Evolutionary conservation across 2,888 invertebrate species (phyloP).

Genomic region (Cataglyphis cursor): DNA sequence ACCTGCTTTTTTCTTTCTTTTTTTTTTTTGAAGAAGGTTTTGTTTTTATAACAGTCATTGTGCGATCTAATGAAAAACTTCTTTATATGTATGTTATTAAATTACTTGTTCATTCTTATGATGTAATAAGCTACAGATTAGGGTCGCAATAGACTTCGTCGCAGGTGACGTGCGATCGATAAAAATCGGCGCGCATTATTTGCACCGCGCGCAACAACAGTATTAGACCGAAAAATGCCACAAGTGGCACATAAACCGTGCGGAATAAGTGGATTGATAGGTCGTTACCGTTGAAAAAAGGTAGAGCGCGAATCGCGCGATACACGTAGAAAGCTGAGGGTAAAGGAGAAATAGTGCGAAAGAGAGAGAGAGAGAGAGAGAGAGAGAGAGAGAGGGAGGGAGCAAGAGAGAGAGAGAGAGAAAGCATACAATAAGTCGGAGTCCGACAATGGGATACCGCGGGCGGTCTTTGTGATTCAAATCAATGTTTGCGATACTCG

Average conservation of each 20-base stretch:
- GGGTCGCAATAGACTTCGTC: background rate
- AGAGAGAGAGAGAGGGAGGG: constrained; percentile 73
- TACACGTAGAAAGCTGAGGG: constrained; percentile 50
- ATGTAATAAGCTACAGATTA: constrained; percentile 1
- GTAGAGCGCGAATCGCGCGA: constrained; percentile 52
- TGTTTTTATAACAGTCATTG: background rate
- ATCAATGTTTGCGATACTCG: constrained; percentile 86
- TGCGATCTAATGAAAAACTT: background rate
- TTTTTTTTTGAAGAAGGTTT: background rate
- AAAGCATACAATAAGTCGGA: constrained; percentile 82
- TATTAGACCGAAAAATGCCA: constrained; percentile 75
- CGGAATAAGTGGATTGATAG: constrained; percentile 84
- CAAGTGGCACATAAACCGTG: constrained; percentile 85
- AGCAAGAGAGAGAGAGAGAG: constrained; percentile 73
- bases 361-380: constrained; percentile 58
- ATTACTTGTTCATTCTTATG: background rate
- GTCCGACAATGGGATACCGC: constrained; percentile 82
- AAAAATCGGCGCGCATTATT: constrained; percentile 21
- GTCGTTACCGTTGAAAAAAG: constrained; percentile 75
- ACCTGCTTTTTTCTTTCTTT: background rate
- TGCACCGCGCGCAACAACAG: constrained; percentile 49
- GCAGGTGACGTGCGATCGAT: constrained; percentile 5
- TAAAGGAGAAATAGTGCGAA: constrained; percentile 53
- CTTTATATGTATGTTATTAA: background rate
- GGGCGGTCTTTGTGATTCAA: constrained; percentile 86